Evolutionary conservation across 92 coral and sea anemone species (phyloP), one percentile per base, ranked within the genome.

Genomic region (Palythoa grandiflora): DNA sequence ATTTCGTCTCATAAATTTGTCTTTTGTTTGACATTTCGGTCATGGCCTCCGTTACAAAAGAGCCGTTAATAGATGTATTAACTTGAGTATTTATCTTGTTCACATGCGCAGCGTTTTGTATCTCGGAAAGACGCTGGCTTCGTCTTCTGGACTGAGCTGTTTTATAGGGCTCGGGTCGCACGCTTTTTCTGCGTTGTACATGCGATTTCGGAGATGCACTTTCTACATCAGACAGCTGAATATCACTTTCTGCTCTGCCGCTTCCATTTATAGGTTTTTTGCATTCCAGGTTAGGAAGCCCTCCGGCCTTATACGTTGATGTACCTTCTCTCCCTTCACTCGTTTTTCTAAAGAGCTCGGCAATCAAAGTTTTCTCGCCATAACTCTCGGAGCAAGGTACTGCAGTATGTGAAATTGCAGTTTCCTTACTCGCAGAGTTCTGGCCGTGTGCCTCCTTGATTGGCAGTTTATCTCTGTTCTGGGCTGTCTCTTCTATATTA

Each of bases 131-230:
- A 38, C 71, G 83, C 75, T 36, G 35, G 59, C 75, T 81, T 66
- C 60, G 75, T 38, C 75, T 54, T 44, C 75, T 66, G 9, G 75
- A 63, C 75, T 21, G 86, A 39, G 75, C 48, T 44, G 66, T 35
- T 6, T 81, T 81, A 48, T 81, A 81, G 61, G 86, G 86, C 15
- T 68, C 71, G 38, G 60, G 86, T 12, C 86, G 73, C 6, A 21
- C 7, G 53, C 86, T 81, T 81, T 81, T 81, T 11, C 86, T 65
- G 3, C 86, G 76, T 8, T 54, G 70, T 36, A 47, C 6, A 51
- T 48, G 75, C 73, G 59, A 21, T 12, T 68, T 81, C 21, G 52
- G 0, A 5, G 60, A 37, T 10, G 75, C 16, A 35, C 5, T 51
- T 44, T 40, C 86, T 50, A 66, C 73, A 6, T 48, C 38, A 40